phyloP scores from a whole-genome alignment of 2,113 vertebrate genomes.

The Chaenocephalus aceratus region DNA sequence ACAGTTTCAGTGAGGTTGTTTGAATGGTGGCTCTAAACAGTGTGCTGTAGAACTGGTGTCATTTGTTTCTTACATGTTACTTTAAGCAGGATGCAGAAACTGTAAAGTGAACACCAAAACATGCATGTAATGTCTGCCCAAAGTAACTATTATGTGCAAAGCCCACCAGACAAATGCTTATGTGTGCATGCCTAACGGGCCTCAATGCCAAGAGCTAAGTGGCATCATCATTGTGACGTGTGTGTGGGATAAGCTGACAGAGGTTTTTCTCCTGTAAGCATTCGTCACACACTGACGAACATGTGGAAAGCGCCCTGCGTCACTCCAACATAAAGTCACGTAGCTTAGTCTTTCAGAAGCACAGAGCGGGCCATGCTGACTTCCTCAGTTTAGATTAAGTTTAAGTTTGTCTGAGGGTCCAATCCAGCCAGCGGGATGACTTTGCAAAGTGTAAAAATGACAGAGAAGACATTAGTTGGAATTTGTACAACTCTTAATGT shows the following conservation, averaged over 20 bases:
- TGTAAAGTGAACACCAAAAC: constrained; percentile 8
- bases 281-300: constrained; percentile 37
- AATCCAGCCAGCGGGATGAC: too few relatives aligned
- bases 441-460: too few relatives aligned
- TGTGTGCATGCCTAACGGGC: constrained; percentile 29
- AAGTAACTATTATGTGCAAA: constrained; percentile 33
- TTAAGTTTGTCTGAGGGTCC: too few relatives aligned
- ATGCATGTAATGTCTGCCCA: constrained; percentile 2
- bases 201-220: constrained; percentile 32
- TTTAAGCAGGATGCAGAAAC: neutral
- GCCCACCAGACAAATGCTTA: constrained; percentile 56
- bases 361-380: neutral
- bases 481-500: too few relatives aligned
- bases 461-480: too few relatives aligned
- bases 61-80: neutral
- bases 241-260: constrained; percentile 64
- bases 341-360: neutral
- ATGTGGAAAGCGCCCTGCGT: constrained; percentile 25
- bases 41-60: neutral
- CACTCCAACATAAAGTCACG: constrained; percentile 16
- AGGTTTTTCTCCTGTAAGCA: constrained; percentile 37
- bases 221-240: constrained; percentile 35
- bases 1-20: neutral
- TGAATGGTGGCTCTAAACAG: neutral
- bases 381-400: neutral